These are phyloP conservation scores for Chrysolina haemoptera DNA, from an alignment of 2,888 invertebrate genomes.

Conservation along the genomic window DNA sequence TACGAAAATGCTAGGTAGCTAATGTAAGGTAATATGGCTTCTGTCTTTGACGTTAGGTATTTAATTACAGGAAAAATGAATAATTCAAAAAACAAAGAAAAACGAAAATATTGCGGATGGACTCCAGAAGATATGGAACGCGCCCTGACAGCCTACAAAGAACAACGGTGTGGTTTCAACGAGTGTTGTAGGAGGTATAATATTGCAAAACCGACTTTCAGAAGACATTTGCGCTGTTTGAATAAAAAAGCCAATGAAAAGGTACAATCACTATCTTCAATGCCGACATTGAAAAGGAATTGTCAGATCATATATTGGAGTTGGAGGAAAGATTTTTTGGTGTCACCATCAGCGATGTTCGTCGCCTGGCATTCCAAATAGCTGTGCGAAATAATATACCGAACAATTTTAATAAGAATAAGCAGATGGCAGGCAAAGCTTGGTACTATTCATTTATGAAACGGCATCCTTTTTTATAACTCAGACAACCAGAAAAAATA, in stretches of 20 bases:
- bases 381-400: neutral
- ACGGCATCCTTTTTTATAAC: neutral
- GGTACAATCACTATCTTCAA: neutral
- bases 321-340: neutral
- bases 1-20: too few species aligned
- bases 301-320: too few species aligned
- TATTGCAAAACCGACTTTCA: neutral
- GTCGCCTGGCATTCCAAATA: neutral
- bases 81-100: too few species aligned
- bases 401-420: neutral
- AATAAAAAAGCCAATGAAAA: conserved; percentile 4
- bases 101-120: too few species aligned
- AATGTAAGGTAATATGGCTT: too few species aligned
- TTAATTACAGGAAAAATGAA: too few species aligned
- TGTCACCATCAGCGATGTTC: conserved; percentile 2
- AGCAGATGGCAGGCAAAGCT: conserved; percentile 2
- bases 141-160: too few species aligned
- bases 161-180: neutral
- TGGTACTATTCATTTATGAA: conserved; percentile 5
- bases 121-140: too few species aligned
- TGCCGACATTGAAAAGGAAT: too few species aligned
- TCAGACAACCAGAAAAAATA: neutral
- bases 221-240: neutral
- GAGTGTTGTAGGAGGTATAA: neutral
- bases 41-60: too few species aligned